Percentiles rank a stretch among this genome's conserved stretches.
phyloP scores from a whole-genome alignment of 2,797 vertebrate species.

The Falco naumanni region DNA sequence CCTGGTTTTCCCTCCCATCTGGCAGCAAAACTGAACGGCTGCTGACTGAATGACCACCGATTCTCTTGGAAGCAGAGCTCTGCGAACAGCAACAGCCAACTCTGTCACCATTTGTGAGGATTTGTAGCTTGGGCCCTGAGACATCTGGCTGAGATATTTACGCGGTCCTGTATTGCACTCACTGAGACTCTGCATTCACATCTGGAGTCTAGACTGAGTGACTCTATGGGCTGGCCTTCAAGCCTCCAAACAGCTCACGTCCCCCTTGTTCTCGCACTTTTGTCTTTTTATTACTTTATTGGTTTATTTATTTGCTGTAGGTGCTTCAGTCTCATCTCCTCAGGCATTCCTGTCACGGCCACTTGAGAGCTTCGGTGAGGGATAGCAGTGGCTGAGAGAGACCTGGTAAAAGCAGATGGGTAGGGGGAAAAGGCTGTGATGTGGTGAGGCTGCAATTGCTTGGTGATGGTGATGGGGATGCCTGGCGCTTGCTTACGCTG shows the following conservation, averaged over 20 bases:
- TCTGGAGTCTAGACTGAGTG: constrained; percentile 90
- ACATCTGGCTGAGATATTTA: constrained; percentile 86
- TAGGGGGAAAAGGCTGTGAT: background rate
- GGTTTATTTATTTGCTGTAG: constrained; percentile 40
- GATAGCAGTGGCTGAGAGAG: background rate
- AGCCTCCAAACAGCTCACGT: constrained; percentile 51
- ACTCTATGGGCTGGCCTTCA: constrained; percentile 73
- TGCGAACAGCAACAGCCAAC: constrained; percentile 64
- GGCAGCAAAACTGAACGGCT: constrained; percentile 44
- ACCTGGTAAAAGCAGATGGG: background rate
- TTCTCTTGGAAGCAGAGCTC: constrained; percentile 60
- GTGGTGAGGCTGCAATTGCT: background rate
- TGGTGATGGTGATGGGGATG: background rate
- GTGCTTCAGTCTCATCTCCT: constrained; percentile 58
- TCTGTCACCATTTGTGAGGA: constrained; percentile 74
- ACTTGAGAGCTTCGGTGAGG: background rate
- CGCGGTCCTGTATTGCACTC: constrained; percentile 69
- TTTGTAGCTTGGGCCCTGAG: constrained; percentile 78
- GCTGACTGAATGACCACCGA: constrained; percentile 67
- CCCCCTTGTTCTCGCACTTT: constrained; percentile 24
- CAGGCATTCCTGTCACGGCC: background rate
- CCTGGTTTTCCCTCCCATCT: constrained; percentile 51
- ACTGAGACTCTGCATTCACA: constrained; percentile 74
- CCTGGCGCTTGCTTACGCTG: background rate
- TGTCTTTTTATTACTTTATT: constrained; percentile 32